These are phyloP conservation scores for Anthopleura xanthogrammica DNA, from an alignment of 92 coral and sea anemone species.

Conservation along the genomic window DNA sequence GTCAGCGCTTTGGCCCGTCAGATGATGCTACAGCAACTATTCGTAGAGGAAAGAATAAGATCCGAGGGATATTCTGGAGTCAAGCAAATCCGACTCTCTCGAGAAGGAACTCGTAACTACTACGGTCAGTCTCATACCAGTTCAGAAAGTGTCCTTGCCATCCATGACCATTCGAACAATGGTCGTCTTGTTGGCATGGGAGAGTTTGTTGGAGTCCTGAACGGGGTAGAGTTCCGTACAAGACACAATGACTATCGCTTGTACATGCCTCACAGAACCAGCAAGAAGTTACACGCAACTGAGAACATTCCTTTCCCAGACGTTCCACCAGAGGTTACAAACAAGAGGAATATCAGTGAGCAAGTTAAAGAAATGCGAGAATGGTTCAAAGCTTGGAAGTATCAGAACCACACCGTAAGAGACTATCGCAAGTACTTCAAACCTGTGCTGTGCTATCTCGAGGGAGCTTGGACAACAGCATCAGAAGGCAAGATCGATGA, in stretches of 20 bases:
- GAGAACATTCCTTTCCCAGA: conserved; percentile 73
- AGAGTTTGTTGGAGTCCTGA: conserved; percentile 72
- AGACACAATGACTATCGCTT: conserved; percentile 90
- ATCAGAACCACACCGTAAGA: conserved; percentile 56
- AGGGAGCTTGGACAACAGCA: conserved; percentile 67
- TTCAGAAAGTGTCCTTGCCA: conserved; percentile 44
- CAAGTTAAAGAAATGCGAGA: conserved; percentile 76
- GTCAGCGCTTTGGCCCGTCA: conserved; percentile 38
- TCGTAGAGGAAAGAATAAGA: conserved; percentile 68
- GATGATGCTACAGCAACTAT: conserved; percentile 71
- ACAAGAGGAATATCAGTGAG: conserved; percentile 34
- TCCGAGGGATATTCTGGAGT: conserved; percentile 82
- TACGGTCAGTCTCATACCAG: conserved; percentile 50
- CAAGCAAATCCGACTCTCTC: conserved; percentile 60
- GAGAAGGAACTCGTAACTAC: conserved; percentile 64
- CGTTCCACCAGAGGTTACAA: conserved; percentile 71
- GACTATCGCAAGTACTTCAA: conserved; percentile 83
- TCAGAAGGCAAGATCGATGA: conserved; percentile 44
- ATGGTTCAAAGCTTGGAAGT: conserved; percentile 86
- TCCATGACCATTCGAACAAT: conserved; percentile 81
- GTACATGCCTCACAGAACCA: conserved; percentile 60
- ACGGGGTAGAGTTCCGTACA: conserved; percentile 88
- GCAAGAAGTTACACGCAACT: conserved; percentile 49
- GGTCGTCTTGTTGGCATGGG: conserved; percentile 78
- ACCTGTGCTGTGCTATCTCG: conserved; percentile 81